Percentiles rank a stretch among this genome's conserved stretches.
Conservation (phyloP, 2,888 invertebrate genomes). For the Agrotis ipsilon region DNA sequence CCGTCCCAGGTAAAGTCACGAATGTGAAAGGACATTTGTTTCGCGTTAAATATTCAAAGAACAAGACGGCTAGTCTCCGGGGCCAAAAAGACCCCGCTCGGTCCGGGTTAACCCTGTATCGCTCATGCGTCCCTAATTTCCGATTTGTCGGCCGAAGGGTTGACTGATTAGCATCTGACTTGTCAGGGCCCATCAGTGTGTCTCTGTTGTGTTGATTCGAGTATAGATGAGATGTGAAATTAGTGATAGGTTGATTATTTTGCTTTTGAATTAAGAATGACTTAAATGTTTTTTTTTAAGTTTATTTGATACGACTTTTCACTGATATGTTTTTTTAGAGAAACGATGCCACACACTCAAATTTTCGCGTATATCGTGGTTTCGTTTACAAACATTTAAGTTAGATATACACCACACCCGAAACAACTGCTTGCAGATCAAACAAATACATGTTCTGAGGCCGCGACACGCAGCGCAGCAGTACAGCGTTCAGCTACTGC, state of each 20-base stretch:
- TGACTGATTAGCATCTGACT: constrained; percentile 90
- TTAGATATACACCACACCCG: too few relatives aligned
- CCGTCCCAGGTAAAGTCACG: constrained; percentile 53
- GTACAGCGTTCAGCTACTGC: too few relatives aligned
- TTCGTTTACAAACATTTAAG: too few relatives aligned
- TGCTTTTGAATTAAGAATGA: neutral
- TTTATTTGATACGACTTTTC: too few relatives aligned
- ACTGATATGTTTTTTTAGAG: too few relatives aligned
- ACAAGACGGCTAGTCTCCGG: constrained; percentile 83
- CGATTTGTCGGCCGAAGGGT: constrained; percentile 90
- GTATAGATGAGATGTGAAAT: constrained; percentile 74
- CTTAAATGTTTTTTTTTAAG: neutral
- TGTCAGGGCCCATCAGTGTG: constrained; percentile 84
- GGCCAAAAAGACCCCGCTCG: constrained; percentile 79
- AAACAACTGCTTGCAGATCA: too few relatives aligned
- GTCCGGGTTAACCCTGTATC: constrained; percentile 86
- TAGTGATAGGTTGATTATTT: constrained; percentile 57
- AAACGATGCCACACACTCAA: too few relatives aligned
- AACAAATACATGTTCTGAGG: too few relatives aligned
- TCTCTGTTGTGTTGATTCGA: constrained; percentile 80
- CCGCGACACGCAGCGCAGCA: too few relatives aligned
- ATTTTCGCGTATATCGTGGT: too few relatives aligned
- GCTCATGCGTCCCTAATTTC: constrained; percentile 90
- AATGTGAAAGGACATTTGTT: constrained; percentile 81
- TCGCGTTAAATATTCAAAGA: constrained; percentile 89